Evolutionary conservation across 2,113 vertebrate genomes (phyloP), one percentile per base, ranked within the genome.

Genomic region (Aegithalos caudatus): DNA sequence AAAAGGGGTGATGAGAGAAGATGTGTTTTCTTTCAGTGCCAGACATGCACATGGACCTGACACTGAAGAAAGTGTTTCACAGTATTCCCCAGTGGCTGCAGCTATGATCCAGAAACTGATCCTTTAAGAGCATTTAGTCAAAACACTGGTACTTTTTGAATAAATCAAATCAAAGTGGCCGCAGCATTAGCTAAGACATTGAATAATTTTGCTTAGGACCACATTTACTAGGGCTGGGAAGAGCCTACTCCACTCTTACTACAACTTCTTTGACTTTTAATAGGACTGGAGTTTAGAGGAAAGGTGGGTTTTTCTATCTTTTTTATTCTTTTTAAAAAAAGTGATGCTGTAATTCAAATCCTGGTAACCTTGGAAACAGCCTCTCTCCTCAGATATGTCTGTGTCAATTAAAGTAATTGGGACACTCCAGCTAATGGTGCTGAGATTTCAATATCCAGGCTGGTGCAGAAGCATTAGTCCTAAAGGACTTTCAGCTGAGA

Each of bases 391-490:
- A 91, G 62, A 87, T 85, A 87, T 38, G 66, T 67, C 77, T 37
- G 10, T 69, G 81, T 91, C 91, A 96, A 94, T 96, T 96, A 90
- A 97, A 95, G 87, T 95, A 97, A 95, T 87, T 93, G 84, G 95
- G 94, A 92, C 95, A 95, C 89, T 94, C 81, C 66, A 95, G 70
- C 58, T 95, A 96, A 95, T 80, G 74, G 81, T 57, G 91, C 57
- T 8, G 50, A 42, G 73, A 91, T 95, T 92, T 92, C 81, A 92
- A 89, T 88, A 95, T 72, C 91, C 90, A 95, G 81, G 74, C 81
- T 69, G 22, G 78, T 18, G 81, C 86, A 28, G 22, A 84, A 67
- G 73, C 37, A 33, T 78, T 51, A 78, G 69, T 67, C 82, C 81
- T 91, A 64, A 48, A 91, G 73, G 81, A 91, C 69, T 47, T 71